Evolutionary conservation across 2,888 invertebrate species (phyloP).

Genomic region (Acanthosepion esculentum): DNA sequence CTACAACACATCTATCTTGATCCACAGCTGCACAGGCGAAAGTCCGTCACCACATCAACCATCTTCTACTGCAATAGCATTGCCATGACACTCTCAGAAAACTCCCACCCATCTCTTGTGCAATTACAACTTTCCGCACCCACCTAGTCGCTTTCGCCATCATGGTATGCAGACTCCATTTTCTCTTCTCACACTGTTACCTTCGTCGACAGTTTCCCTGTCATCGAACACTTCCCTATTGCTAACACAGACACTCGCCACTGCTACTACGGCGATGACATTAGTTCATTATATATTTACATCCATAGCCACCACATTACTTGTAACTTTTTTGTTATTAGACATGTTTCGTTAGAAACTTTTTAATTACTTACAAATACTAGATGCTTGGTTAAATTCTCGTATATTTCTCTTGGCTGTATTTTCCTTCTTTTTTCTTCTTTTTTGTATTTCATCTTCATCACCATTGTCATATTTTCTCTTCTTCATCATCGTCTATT

Average conservation of each 20-base stretch:
- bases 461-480: background rate
- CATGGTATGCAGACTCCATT: background rate
- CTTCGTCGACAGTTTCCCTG: background rate
- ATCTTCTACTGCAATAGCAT: background rate
- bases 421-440: background rate
- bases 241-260: background rate
- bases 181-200: background rate
- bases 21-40: background rate
- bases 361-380: background rate
- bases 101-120: background rate
- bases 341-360: background rate
- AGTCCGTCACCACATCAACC: background rate
- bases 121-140: background rate
- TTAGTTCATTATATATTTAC: background rate
- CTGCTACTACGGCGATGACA: background rate
- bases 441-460: background rate
- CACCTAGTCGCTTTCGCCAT: background rate
- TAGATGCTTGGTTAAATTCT: background rate
- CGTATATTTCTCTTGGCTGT: background rate
- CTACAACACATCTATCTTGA: background rate
- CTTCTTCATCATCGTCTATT: background rate
- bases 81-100: background rate
- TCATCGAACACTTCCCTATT: background rate
- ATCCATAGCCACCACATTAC: background rate
- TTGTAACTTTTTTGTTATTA: background rate